These are phyloP conservation scores for Hirudo medicinalis DNA, from an alignment of 1,140 invertebrate species.

Conservation along the genomic window DNA sequence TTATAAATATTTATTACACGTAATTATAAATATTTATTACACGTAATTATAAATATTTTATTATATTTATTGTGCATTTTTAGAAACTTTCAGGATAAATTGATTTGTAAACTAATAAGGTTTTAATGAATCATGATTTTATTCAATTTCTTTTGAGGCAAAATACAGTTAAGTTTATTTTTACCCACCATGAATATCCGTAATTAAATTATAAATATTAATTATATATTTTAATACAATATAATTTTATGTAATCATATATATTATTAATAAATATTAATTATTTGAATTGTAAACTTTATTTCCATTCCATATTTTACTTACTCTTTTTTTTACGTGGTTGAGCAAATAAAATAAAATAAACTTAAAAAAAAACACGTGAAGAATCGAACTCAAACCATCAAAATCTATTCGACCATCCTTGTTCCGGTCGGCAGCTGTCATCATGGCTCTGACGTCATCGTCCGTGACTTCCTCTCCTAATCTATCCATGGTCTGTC, in stretches of 20 bases:
- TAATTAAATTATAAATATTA: neutral
- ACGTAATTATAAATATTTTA: too few relatives aligned
- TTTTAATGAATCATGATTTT: neutral
- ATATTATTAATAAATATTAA: too few relatives aligned
- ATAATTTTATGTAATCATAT: too few relatives aligned
- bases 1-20: too few relatives aligned
- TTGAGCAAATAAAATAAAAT: neutral
- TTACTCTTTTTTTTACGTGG: neutral
- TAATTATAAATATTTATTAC: too few relatives aligned
- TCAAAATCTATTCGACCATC: slow-evolving; percentile 24
- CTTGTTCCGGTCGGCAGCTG: slow-evolving; percentile 22
- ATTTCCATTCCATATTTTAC: neutral
- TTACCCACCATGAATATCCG: neutral
- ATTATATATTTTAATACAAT: too few relatives aligned
- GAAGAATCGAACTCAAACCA: slow-evolving; percentile 1
- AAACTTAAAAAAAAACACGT: too few relatives aligned
- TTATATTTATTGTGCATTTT: too few relatives aligned
- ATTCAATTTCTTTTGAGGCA: neutral
- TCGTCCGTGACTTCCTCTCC: slow-evolving; percentile 21
- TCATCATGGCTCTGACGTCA: slow-evolving; percentile 22
- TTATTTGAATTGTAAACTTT: too few relatives aligned
- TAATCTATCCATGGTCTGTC: slow-evolving; percentile 20
- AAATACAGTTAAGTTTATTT: neutral
- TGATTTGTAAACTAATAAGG: too few relatives aligned
- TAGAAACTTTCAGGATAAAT: too few relatives aligned